These are phyloP conservation scores for Diogma glabrata DNA, from an alignment of 2,888 invertebrate species.

Conservation along the genomic window DNA sequence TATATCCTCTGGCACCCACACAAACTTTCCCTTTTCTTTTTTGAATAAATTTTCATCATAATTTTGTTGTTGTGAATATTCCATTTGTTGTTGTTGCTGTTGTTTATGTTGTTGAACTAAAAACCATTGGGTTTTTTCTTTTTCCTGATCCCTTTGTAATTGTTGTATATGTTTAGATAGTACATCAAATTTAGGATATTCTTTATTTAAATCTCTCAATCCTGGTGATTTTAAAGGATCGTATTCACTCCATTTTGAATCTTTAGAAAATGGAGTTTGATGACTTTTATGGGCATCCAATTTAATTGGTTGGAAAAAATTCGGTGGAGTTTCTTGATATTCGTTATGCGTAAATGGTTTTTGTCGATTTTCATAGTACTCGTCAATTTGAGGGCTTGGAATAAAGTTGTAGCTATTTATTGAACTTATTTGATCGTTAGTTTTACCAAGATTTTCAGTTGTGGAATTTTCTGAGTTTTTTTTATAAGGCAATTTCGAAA, in stretches of 20 bases:
- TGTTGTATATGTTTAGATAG: not conserved
- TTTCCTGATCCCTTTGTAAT: not conserved
- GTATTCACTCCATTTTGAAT: too few species aligned
- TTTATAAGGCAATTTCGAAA: not conserved
- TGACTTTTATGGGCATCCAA: not conserved
- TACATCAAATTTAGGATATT: slow-evolving; percentile 4
- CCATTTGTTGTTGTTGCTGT: not conserved
- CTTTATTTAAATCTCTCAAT: not conserved
- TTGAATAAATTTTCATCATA: not conserved
- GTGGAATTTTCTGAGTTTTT: not conserved
- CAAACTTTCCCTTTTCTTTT: slow-evolving; percentile 4
- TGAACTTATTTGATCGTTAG: not conserved
- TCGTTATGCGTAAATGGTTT: not conserved
- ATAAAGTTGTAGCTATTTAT: slow-evolving; percentile 11
- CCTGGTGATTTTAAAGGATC: not conserved
- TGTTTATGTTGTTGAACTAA: slow-evolving; percentile 1
- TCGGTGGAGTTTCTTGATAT: not conserved
- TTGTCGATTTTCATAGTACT: not conserved
- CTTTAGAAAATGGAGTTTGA: not conserved
- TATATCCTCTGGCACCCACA: not conserved
- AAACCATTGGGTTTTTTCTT: not conserved
- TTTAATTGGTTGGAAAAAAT: not conserved
- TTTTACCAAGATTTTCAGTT: not conserved
- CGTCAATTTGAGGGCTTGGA: slow-evolving; percentile 2
- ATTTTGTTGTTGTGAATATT: not conserved